Base-by-base conservation (phyloP, 2,113 vertebrate species). In the Microcebus murinus region DNA sequence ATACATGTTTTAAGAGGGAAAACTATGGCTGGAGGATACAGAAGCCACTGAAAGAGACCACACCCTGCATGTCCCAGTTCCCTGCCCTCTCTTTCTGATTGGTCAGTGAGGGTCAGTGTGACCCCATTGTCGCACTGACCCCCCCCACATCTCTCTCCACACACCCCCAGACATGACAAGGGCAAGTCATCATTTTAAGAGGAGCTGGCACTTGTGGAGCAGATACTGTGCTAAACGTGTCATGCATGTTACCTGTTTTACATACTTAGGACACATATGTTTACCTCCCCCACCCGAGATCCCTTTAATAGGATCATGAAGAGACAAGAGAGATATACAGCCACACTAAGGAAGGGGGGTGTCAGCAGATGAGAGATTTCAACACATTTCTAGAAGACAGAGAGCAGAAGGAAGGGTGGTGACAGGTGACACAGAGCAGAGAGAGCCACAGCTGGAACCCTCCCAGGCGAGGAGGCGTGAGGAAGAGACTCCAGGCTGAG, bases 401-500 rank as follows among this genome's bases (percentile, higher is more conserved):
- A 97, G 95, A 96, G 82, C 96, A 97, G 97, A 96, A 95, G 82
- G 94, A 88, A 96, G 87, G 91, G 96, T 97, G 96, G 93, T 94
- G 97, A 96, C 96, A 98, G 96, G 96, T 96, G 96, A 96, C 77
- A 14, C 71, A 94, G 97, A 97, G 93, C 96, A 97, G 92, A 92
- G 76, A 31, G 77, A 93, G 82, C 90, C 87, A 2, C 96, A 97
- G 97, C 93, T 98, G 96, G 88, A 94, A 86, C 20, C 71, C 63
- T 97, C 85, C 85, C 89, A 74, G 90, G 76, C 45, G 1, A 39
- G 68, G 77, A 96, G 82, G 77, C 0, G 0, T 0, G 2, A 70
- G 65, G 84, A 88, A 77, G 52, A 68, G 52, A 42, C 57, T 93
- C 68, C 36, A 0, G 55, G 31, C 79, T 83, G 57, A 81, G 42